A percentile compares a stretch with the other conserved stretches of the same genome.
Conservation (phyloP, 2,113 vertebrate genomes). For the Clupea harengus region DNA sequence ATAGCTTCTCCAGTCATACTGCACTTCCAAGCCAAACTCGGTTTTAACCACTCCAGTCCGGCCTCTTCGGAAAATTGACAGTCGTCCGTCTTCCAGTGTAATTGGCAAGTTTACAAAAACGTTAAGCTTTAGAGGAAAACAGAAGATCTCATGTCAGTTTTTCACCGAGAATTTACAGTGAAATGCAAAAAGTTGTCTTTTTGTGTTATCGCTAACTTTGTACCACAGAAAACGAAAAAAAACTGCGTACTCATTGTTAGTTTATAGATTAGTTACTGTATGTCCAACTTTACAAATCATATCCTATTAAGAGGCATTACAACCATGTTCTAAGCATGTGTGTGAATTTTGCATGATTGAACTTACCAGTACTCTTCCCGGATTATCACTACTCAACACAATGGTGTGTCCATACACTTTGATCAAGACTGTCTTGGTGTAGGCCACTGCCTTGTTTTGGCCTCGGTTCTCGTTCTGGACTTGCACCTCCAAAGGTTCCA, state of each 20-base stretch:
- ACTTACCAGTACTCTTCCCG: conserved; percentile 48
- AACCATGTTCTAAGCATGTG: too few relatives aligned
- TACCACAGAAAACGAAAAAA: too few relatives aligned
- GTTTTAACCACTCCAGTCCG: conserved; percentile 60
- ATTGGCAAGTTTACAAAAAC: conserved; percentile 44
- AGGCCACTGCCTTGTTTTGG: conserved; percentile 47
- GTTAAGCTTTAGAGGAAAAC: conserved; percentile 39
- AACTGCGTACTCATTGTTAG: too few relatives aligned
- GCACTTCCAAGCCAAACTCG: conserved; percentile 52
- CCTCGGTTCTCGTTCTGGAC: conserved; percentile 58
- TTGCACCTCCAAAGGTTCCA: conserved; percentile 48
- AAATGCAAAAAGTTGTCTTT: neutral
- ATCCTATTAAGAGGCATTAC: too few relatives aligned
- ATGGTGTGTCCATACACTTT: conserved; percentile 36
- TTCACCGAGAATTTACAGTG: neutral
- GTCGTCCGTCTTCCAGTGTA: conserved; percentile 6
- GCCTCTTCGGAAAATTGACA: conserved; percentile 48
- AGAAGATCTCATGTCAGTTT: neutral
- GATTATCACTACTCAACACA: conserved; percentile 45
- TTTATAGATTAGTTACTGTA: too few relatives aligned
- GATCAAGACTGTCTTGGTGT: conserved; percentile 47
- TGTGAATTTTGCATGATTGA: too few relatives aligned
- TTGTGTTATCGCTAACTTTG: too few relatives aligned
- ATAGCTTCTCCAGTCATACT: conserved; percentile 67
- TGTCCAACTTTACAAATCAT: too few relatives aligned